Conservation (phyloP, 2,113 vertebrate genomes). For the Propithecus coquereli region DNA sequence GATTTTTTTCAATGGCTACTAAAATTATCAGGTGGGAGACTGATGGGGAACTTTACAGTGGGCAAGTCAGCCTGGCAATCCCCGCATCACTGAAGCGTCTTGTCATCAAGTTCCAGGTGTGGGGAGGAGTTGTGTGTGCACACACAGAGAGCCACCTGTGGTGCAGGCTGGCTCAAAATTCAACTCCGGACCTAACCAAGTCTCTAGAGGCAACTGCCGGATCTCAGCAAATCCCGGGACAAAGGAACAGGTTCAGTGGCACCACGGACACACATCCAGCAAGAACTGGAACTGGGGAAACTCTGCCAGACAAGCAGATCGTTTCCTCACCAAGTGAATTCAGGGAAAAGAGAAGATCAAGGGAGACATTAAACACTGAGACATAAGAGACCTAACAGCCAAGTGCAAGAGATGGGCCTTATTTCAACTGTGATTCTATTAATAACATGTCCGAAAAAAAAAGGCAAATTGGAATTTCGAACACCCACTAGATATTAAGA, state of each 20-base stretch:
- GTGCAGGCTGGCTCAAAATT: neutral
- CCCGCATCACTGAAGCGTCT: neutral
- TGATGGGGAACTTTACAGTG: no score
- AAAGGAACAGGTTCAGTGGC: neutral
- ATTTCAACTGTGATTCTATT: neutral
- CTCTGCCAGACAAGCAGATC: neutral
- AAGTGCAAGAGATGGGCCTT: no score
- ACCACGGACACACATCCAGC: neutral
- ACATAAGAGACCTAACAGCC: neutral
- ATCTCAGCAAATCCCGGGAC: no score
- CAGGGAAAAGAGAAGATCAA: neutral
- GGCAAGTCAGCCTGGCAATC: no score
- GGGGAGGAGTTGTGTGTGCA: neutral
- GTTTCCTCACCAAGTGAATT: neutral
- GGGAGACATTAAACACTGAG: fast-evolving
- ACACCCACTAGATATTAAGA: no score
- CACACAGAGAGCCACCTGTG: neutral
- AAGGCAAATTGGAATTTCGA: neutral
- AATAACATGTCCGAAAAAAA: neutral
- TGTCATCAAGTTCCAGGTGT: no score
- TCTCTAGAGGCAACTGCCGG: neutral
- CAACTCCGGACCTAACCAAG: neutral
- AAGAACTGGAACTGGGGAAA: neutral
- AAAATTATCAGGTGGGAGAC: neutral
- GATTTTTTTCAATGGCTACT: neutral